These are phyloP conservation scores for Drosophila sturtevanti DNA, from an alignment of 1,140 invertebrate species.

Conservation along the genomic window DNA sequence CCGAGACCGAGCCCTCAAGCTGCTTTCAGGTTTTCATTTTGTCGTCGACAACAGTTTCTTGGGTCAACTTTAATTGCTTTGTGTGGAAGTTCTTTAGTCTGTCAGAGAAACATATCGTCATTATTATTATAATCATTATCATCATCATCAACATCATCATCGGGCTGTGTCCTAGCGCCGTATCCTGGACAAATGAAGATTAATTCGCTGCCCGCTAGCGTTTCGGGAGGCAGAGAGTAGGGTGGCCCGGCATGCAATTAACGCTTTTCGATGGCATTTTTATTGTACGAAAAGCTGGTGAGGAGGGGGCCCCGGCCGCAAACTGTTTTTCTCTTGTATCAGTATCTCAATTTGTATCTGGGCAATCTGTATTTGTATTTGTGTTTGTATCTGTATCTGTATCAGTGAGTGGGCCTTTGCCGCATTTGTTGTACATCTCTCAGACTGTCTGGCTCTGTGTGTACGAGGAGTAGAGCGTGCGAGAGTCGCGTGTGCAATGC, in stretches of 20 bases:
- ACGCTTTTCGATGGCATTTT: slow-evolving; percentile 57
- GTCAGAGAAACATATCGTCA: slow-evolving; percentile 16
- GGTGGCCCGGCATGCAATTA: slow-evolving; percentile 50
- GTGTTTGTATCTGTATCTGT: slow-evolving; percentile 42
- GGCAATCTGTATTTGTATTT: slow-evolving; percentile 45
- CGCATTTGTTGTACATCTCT: slow-evolving; percentile 45
- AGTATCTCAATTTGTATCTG: slow-evolving; percentile 24
- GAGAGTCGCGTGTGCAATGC: slow-evolving; percentile 78
- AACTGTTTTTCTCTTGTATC: slow-evolving; percentile 7
- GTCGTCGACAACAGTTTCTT: slow-evolving; percentile 57
- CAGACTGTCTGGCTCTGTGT: slow-evolving; percentile 60
- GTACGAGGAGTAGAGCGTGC: slow-evolving; percentile 45
- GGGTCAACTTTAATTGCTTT: slow-evolving; percentile 75
- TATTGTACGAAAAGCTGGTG: slow-evolving; percentile 37
- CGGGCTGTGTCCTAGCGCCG: no score
- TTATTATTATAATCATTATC: slow-evolving; percentile 10
- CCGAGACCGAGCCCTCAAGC: slow-evolving; percentile 6
- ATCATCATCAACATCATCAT: slow-evolving; percentile 19
- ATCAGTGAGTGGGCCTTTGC: slow-evolving; percentile 51
- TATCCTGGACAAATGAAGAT: slow-evolving; percentile 40
- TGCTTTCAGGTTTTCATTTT: slow-evolving; percentile 37
- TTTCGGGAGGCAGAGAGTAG: slow-evolving; percentile 19
- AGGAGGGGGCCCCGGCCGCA: slow-evolving; percentile 1
- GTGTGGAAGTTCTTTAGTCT: slow-evolving; percentile 29
- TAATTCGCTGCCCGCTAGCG: slow-evolving; percentile 27